Evolutionary conservation across 2,888 invertebrate genomes (phyloP).

Genomic region (Aleiodes alternator): DNA sequence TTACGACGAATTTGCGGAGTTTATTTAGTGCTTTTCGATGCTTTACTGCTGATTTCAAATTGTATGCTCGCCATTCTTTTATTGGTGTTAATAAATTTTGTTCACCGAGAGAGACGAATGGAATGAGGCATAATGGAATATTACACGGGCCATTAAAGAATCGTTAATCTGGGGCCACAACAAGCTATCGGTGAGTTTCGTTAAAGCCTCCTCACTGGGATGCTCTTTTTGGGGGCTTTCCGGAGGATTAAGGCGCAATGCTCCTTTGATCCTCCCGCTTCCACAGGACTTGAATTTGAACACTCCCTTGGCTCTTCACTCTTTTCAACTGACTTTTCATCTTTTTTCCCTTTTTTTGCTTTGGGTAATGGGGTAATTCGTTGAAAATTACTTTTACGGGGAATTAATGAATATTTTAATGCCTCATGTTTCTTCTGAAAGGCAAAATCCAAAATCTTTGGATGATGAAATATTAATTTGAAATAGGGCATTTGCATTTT

Average conservation of each 20-base stretch:
- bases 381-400: neutral
- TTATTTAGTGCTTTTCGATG: slow-evolving; percentile 7
- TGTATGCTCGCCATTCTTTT: neutral
- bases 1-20: no score
- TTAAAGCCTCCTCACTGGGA: slow-evolving; percentile 54
- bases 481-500: no score
- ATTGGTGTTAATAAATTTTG: slow-evolving; percentile 32
- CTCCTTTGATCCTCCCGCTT: slow-evolving; percentile 44
- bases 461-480: no score
- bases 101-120: neutral
- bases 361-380: slow-evolving; percentile 24
- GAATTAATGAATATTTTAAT: no score
- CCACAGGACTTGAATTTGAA: slow-evolving; percentile 5
- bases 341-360: slow-evolving; percentile 23
- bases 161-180: slow-evolving; percentile 74
- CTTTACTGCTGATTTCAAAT: slow-evolving; percentile 18
- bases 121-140: slow-evolving; percentile 68
- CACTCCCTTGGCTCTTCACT: slow-evolving; percentile 30
- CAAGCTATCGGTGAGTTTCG: slow-evolving; percentile 65
- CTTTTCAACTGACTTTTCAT: slow-evolving; percentile 27
- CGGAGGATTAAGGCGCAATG: slow-evolving; percentile 40
- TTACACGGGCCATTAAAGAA: slow-evolving; percentile 75
- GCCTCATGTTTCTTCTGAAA: no score
- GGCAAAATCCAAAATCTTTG: no score
- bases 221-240: slow-evolving; percentile 48